Evolutionary conservation across 2,113 vertebrate genomes (phyloP), one percentile per base, ranked within the genome.

Genomic region (Desmodus rotundus): DNA sequence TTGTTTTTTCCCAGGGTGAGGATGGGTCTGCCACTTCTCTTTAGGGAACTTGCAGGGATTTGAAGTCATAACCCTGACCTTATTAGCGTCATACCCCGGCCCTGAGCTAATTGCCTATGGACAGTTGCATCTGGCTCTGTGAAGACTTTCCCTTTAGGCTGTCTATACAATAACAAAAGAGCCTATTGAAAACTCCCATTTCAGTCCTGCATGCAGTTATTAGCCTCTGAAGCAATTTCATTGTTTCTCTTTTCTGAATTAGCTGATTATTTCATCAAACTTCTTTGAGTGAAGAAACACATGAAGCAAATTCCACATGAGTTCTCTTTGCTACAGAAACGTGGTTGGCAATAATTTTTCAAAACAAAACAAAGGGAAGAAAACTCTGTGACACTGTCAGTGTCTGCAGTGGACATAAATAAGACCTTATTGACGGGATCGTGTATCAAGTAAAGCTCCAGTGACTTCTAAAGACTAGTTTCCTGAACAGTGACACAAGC

Each of bases 191-290:
- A 93, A 88, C 33, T 81, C 80, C 77, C 38, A 52, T 52, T 74
- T 70, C 68, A 80, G 38, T 50, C 38, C 85, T 33, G 13, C 0
- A 5, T 52, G 26, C 11, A 67, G 19, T 86, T 68, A 58, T 36
- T 47, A 78, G 38, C 38, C 78, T 85, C 50, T 91, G 65, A 90
- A 76, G 22, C 43, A 11, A 87, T 81, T 84, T 85, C 74, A 77
- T 56, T 95, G 20, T 91, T 91, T 92, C 70, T 78, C 61, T 97
- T 95, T 82, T 45, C 81, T 87, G 80, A 90, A 87, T 54, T 96
- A 84, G 16, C 36, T 38, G 24, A 89, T 91, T 77, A 82, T 87
- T 87, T 95, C 80, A 84, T 85, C 78, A 87, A 68, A 73, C 67
- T 85, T 89, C 41, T 50, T 83, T 89, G 16, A 45, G n/a, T n/a